Base-by-base conservation (phyloP, 2,888 invertebrate species). In the Calliscelio sp. region DNA sequence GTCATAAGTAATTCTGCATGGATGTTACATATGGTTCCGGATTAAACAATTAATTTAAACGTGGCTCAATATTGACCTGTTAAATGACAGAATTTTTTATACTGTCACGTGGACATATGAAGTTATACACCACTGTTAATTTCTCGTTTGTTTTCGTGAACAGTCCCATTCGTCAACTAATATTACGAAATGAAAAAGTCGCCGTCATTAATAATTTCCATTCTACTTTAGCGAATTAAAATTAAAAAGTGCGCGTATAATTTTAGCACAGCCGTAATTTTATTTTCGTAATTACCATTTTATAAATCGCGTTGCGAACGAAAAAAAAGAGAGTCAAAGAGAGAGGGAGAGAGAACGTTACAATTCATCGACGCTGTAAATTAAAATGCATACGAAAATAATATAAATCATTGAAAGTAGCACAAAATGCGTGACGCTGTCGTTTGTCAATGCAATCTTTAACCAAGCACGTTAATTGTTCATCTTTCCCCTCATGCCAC, bases 391-490 rank as follows among this genome's bases (percentile, higher is more conserved):
- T 68, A 28, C 25, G 61, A 44, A 55, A 77, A 53, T 61, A 71
- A 66, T 77, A 71, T 77, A 82, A 71, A 77, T 77, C 68, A 77
- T 59, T 55, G 51, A 63, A 79, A 68, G 46, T 53, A 55, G 66
- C 49, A 57, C 55, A 65, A 65, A 70, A 77, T 57, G 55, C 53
- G 35, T 57, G 53, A 59, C 65, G 77, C 51, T 65, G 63, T 77
- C 63, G 81, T 74, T 83, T 74, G 74, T 78, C 83, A 79, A 79
- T 68, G 78, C 74, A 68, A 71, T 65, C 78, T 83, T 74, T 70
- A 79, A 55, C 83, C 73, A 59, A 57, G 68, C 73, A 57, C 71
- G 73, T 65, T 81, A 83, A 85, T 78, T 74, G 80, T 85, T 85
- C 81, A 74, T 79, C 70, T 75, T 84, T 73, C 49, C 41, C 79